A percentile compares a stretch with the other conserved stretches of the same genome.
Conservation (phyloP, 2,797 vertebrate genomes). For the Crocidura indochinensis region DNA sequence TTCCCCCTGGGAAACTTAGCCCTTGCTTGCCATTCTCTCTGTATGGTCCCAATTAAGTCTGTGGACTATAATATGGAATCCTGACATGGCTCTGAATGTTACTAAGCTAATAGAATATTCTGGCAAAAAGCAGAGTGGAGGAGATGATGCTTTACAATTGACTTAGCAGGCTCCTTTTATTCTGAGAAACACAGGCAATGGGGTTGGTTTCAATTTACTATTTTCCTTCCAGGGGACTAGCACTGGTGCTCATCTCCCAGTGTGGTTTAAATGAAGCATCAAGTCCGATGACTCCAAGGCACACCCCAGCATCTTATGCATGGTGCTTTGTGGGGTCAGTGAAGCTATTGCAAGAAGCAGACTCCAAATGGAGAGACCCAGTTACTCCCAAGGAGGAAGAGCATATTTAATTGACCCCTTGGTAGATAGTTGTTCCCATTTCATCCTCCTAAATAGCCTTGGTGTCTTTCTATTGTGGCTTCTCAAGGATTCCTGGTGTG, state of each 20-base stretch:
- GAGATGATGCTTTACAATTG: conserved; percentile 71
- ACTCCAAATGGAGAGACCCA: conserved; percentile 48
- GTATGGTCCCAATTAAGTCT: conserved; percentile 79
- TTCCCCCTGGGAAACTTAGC: conserved; percentile 66
- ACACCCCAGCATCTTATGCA: conserved; percentile 17
- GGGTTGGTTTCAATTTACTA: conserved; percentile 79
- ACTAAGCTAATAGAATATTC: conserved; percentile 79
- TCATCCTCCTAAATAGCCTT: conserved; percentile 57
- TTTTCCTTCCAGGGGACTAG: conserved; percentile 82
- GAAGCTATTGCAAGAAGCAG: conserved; percentile 63
- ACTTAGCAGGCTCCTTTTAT: conserved; percentile 76
- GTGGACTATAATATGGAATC: conserved; percentile 76
- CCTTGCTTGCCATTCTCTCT: conserved; percentile 67
- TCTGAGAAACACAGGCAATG: conserved; percentile 72
- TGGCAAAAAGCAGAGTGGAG: conserved; percentile 71
- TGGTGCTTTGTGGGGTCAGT: conserved; percentile 55
- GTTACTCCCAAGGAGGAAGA: conserved; percentile 53
- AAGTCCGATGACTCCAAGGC: conserved; percentile 47
- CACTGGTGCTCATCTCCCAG: conserved; percentile 59
- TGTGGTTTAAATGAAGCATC: conserved; percentile 69
- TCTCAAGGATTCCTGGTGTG: conserved; percentile 71
- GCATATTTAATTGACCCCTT: conserved; percentile 63
- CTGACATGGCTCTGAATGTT: conserved; percentile 77
- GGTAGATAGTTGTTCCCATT: conserved; percentile 66
- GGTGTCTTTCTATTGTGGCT: conserved; percentile 77